These are phyloP conservation scores for Caretta caretta DNA, from an alignment of 2,113 vertebrate genomes.

Conservation along the genomic window DNA sequence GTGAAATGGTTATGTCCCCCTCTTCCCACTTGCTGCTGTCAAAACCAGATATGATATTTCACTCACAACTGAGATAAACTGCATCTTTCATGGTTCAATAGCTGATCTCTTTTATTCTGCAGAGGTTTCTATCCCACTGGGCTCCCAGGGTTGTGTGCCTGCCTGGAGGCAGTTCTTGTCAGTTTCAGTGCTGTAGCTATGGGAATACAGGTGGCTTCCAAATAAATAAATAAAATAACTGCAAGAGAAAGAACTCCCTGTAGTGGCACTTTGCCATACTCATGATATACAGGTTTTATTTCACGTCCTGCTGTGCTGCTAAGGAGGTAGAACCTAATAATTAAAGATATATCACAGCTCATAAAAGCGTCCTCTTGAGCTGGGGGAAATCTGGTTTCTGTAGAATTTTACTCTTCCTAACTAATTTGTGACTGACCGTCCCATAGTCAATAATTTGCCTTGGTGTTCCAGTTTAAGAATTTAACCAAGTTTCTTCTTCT, in stretches of 20 bases:
- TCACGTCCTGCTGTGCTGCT: neutral
- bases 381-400: neutral
- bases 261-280: neutral
- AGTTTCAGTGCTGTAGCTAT: neutral
- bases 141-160: neutral
- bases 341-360: neutral
- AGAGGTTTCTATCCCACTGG: neutral
- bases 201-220: neutral
- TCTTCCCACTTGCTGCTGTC: neutral
- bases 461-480: neutral
- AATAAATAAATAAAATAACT: neutral
- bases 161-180: neutral
- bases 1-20: neutral
- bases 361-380: neutral
- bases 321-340: neutral
- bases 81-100: neutral
- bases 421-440: neutral
- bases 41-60: neutral
- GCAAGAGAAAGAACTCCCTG: neutral
- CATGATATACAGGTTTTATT: slow-evolving; percentile 19
- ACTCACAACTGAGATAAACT: neutral
- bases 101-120: neutral
- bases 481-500: neutral
- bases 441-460: neutral
- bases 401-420: neutral